Base-by-base conservation (phyloP, 2,797 vertebrate genomes). In the Myotis findleyi region DNA sequence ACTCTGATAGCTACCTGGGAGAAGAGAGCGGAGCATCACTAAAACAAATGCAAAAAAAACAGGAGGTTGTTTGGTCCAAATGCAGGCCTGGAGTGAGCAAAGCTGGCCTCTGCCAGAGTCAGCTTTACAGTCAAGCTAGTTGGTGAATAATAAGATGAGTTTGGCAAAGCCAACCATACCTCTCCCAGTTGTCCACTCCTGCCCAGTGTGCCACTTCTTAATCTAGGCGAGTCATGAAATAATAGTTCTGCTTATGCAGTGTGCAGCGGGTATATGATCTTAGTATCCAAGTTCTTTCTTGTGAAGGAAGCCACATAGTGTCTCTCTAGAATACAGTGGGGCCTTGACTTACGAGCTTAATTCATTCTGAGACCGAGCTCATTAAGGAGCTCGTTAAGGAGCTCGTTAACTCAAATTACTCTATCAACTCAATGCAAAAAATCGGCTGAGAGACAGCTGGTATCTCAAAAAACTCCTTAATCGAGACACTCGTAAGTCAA, bases 1-100 rank as follows among this genome's bases (percentile, higher is more conserved):
- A 23, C 59, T 91, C 64, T 66, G 51, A 82, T 75, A 76, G 86
- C 75, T 90, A 30, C 77, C 49, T 49, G 9, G 21, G 85, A 94
- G 30, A 87, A 55, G 38, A 83, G 23, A 80, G 7, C 14, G 38
- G 51, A 4, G 16, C 27, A 41, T 57, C 21, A 69, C 0, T 7
- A 81, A 87, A 85, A 68, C 9, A 86, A 33, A 57, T 55, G n/a
- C 5, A 30, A 36, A 64, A 64, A 81, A 36, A 3, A 17, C 62
- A 4, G 7, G 14, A 64, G 66, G 2, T 9, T 80, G 23, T 71
- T 73, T 55, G 20, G 3, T 68, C 33, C 68, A 41, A 73, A 87
- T 77, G 17, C 9, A 66, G 7, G 11, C 21, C 66, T 44, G 5
- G 11, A 68, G 21, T 81, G 12, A 25, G 2, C 6, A 33, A 57